Percentiles rank a stretch among this genome's conserved stretches.
Conservation (phyloP, 2,113 vertebrate species). For the Serilophus lunatus region DNA sequence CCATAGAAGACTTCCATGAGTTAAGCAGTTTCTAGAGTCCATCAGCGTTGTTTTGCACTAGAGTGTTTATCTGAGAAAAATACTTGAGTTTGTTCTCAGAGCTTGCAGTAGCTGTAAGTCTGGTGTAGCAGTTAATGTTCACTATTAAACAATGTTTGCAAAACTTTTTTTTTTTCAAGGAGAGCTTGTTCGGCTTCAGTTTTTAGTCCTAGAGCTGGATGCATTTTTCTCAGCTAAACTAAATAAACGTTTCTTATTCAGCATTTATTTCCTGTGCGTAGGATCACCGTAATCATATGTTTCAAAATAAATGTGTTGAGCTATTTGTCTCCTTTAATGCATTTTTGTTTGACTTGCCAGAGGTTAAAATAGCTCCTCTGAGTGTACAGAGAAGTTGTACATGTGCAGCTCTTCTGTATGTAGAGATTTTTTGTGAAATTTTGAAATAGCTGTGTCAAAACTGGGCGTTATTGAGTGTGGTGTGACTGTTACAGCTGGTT, state of each 20-base stretch:
- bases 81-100: not conserved
- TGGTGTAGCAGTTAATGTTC: not conserved
- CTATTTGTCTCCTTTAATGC: not conserved
- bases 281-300: not conserved
- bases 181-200: not conserved
- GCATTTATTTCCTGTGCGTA: not conserved
- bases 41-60: not conserved
- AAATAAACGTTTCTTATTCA: not conserved
- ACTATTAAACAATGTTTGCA: not conserved
- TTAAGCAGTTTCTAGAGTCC: not conserved
- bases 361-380: not conserved
- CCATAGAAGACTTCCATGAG: not conserved
- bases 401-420: accelerated
- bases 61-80: not conserved
- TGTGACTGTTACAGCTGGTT: not conserved
- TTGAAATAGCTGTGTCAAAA: not conserved
- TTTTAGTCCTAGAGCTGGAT: not conserved
- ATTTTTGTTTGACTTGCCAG: not conserved
- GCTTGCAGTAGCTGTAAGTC: not conserved
- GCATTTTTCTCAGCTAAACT: not conserved
- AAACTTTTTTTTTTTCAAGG: not conserved
- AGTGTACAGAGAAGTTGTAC: not conserved
- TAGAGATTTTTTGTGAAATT: not conserved
- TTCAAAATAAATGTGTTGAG: not conserved
- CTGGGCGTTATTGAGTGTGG: not conserved